Base-by-base conservation (phyloP, 1,140 invertebrate species). In the Monomorium pharaonis region DNA sequence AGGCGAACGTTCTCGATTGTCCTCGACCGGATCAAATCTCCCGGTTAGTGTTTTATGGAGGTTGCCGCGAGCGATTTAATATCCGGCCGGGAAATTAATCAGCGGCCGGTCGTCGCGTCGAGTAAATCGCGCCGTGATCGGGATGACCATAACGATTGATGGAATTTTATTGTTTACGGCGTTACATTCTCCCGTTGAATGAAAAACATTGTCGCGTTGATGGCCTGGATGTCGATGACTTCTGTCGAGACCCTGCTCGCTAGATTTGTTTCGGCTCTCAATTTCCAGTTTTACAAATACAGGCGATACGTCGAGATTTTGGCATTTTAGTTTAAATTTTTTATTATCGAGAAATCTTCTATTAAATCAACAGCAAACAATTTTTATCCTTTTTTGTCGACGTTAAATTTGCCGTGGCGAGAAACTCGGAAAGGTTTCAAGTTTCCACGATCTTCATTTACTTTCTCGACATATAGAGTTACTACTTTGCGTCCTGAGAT, bases 1-100 rank as follows among this genome's bases (percentile, higher is more conserved):
- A 56, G 37, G 51, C 51, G 37, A 81, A 81, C n/a, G 51, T 74
- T 74, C 67, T 69, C 51, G 65, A 44, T 70, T 37, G 78, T 70
- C 33, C 65, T 44, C 78, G 33, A 7, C 12, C 37, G 65, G n/a
- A 72, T 83, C 54, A 72, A 83, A 83, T 83, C 67, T 58, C 75
- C 37, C 67, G 78, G 51, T 74, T 67, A 72, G 51, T 60, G 37
- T 83, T 83, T 83, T 83, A 83, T 60, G 27, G 27, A 56, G 42
- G 33, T 24, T 42, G 78, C n/a, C n/a, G 37, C 27, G 51, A 74
- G 42, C 78, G 37, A n/a, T 74, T 47, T 74, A 83, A 83, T 72
- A 83, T 83, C 78, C 78, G 67, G 42, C 7, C 37, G 51, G 27
- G 67, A 83, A 83, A 58, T 81, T 83, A 83, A 83, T 83, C 51